Percentiles rank a stretch among this genome's conserved stretches.
These are phyloP conservation scores for Myotis vivesi DNA, from an alignment of 2,797 vertebrate genomes.

Conservation along the genomic window DNA sequence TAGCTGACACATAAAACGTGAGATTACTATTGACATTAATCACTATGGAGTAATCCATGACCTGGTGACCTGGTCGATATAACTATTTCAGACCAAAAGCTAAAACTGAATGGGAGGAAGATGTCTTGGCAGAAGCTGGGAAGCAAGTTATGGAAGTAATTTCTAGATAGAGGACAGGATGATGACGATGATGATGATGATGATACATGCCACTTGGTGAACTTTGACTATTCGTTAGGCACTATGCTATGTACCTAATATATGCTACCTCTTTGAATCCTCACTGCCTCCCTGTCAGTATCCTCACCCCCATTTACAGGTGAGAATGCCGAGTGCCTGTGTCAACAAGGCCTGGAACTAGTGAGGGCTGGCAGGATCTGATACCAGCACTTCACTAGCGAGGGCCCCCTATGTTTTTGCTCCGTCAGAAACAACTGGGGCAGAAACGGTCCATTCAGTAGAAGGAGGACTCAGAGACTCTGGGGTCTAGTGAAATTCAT, in stretches of 20 bases:
- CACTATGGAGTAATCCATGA: background rate
- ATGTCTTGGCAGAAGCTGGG: background rate
- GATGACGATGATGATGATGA: background rate
- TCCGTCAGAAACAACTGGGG: background rate
- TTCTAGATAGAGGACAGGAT: background rate
- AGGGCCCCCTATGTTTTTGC: background rate
- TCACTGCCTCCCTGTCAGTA: background rate
- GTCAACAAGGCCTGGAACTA: background rate
- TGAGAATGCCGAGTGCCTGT: background rate
- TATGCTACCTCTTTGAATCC: background rate
- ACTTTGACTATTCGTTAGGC: background rate
- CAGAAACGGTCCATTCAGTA: background rate
- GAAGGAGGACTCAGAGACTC: background rate
- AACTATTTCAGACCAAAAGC: background rate
- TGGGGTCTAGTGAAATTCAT: background rate
- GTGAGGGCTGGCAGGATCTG: background rate
- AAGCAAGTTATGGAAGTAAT: background rate
- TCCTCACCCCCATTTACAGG: background rate
- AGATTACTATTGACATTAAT: background rate
- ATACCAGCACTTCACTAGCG: background rate
- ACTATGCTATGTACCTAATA: background rate
- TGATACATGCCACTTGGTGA: background rate
- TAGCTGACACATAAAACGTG: background rate
- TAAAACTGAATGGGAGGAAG: background rate
- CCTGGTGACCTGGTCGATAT: background rate